These are phyloP conservation scores for Eutrigla gurnardus DNA, from an alignment of 2,797 vertebrate species.

Conservation along the genomic window DNA sequence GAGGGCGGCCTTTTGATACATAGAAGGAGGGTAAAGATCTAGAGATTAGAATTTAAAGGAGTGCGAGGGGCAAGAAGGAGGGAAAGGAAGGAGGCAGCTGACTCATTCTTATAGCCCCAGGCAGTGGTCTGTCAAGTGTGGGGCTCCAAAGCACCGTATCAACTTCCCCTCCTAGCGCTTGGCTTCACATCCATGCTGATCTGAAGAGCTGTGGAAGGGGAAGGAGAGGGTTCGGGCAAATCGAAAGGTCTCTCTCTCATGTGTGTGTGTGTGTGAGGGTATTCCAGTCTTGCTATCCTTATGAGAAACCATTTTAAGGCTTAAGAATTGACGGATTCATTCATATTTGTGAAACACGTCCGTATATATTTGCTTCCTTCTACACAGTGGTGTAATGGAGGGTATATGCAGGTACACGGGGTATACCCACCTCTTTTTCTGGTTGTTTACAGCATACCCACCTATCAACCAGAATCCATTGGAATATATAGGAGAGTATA, in stretches of 20 bases:
- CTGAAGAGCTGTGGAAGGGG: slow-evolving; percentile 11
- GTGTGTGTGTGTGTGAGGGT: background rate
- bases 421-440: no score
- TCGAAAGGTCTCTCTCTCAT: slow-evolving; percentile 6
- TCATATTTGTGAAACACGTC: background rate
- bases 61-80: background rate
- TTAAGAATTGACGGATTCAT: background rate
- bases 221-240: slow-evolving; percentile 35
- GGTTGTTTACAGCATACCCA: no score
- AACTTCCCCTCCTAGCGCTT: slow-evolving; percentile 35
- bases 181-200: slow-evolving; percentile 46
- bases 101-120: slow-evolving; percentile 41
- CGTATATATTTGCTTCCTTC: background rate
- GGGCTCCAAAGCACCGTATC: slow-evolving; percentile 34
- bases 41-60: slow-evolving; percentile 27
- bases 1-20: slow-evolving; percentile 34
- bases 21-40: slow-evolving; percentile 26
- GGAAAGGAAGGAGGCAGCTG: slow-evolving; percentile 8
- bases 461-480: no score
- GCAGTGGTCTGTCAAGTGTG: slow-evolving; percentile 51
- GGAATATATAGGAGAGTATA: no score
- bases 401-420: no score
- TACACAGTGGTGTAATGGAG: background rate
- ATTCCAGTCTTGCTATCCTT: background rate
- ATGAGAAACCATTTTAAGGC: slow-evolving; percentile 3